These are phyloP conservation scores for Xiphias gladius DNA, from an alignment of 2,113 vertebrate species.

Conservation along the genomic window DNA sequence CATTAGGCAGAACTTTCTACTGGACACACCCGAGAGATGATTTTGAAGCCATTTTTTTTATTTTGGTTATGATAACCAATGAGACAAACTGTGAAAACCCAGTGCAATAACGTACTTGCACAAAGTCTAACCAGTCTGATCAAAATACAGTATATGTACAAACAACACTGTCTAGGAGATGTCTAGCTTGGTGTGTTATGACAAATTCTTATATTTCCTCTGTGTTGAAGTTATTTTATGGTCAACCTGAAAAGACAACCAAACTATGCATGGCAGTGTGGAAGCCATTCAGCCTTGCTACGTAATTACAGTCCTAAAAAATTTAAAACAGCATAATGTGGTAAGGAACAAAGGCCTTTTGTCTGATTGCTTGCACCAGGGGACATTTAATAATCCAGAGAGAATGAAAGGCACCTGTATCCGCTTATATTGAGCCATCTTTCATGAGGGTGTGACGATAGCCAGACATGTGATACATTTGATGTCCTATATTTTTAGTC, in stretches of 20 bases:
- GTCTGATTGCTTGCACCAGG: constrained; percentile 64
- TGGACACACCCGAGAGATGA: not conserved
- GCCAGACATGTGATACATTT: constrained; percentile 59
- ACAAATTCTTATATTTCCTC: not conserved
- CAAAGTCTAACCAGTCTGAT: not conserved
- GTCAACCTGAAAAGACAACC: constrained; percentile 8
- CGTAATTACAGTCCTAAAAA: constrained; percentile 58
- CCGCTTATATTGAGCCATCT: constrained; percentile 24
- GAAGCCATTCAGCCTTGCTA: constrained; percentile 52
- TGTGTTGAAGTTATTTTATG: not conserved
- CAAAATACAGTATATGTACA: not conserved
- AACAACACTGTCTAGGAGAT: not conserved
- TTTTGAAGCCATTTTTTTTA: not conserved
- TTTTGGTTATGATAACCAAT: not conserved
- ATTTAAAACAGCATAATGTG: constrained; percentile 52
- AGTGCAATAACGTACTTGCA: not conserved
- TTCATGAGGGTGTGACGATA: constrained; percentile 33
- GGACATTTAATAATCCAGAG: constrained; percentile 57
- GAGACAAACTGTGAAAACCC: not conserved
- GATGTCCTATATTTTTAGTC: constrained; percentile 72
- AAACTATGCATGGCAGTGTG: constrained; percentile 36
- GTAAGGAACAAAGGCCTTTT: constrained; percentile 48
- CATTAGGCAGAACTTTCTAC: not conserved
- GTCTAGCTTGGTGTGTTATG: not conserved
- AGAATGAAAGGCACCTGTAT: constrained; percentile 58